Conservation (phyloP, 2,113 vertebrate species). For the Platichthys stellatus region DNA sequence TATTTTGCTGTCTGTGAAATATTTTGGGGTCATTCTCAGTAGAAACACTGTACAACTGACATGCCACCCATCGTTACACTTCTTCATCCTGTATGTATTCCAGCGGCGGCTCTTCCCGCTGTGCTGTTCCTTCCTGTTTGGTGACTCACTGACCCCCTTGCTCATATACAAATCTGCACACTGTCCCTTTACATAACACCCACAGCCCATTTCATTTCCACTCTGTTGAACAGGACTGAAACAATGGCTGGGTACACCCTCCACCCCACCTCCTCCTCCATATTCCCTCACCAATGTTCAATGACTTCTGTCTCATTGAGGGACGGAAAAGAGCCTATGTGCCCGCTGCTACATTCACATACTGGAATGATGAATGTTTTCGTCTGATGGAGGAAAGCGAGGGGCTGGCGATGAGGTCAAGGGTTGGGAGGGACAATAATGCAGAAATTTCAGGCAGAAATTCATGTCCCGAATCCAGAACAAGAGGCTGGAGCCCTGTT, state of each 20-base stretch:
- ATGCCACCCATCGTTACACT: not conserved
- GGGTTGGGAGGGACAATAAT: slow-evolving; percentile 29
- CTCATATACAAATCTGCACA: slow-evolving; percentile 43
- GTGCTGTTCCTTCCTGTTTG: slow-evolving; percentile 17
- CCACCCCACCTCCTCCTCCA: not conserved
- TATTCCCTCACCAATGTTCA: slow-evolving; percentile 30
- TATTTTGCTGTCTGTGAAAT: not conserved
- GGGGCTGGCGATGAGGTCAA: slow-evolving; percentile 4
- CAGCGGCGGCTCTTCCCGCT: not conserved
- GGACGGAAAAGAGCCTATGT: slow-evolving; percentile 12
- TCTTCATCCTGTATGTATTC: not conserved
- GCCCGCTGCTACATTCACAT: slow-evolving; percentile 15
- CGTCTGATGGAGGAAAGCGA: not conserved
- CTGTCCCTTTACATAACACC: slow-evolving; percentile 55
- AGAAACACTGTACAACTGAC: not conserved
- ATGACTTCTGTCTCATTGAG: slow-evolving; percentile 49
- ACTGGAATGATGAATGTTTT: slow-evolving; percentile 36
- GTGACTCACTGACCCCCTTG: slow-evolving; percentile 51
- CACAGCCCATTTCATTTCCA: slow-evolving; percentile 44
- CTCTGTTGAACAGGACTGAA: slow-evolving; percentile 36
- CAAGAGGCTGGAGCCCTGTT: slow-evolving; percentile 1
- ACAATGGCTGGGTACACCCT: slow-evolving; percentile 22
- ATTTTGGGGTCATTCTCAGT: not conserved
- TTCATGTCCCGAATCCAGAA: slow-evolving; percentile 9
- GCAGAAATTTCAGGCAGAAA: slow-evolving; percentile 20